Evolutionary conservation across 2,113 vertebrate genomes (phyloP), one percentile per base, ranked within the genome.

Genomic region (Brachyistius frenatus): DNA sequence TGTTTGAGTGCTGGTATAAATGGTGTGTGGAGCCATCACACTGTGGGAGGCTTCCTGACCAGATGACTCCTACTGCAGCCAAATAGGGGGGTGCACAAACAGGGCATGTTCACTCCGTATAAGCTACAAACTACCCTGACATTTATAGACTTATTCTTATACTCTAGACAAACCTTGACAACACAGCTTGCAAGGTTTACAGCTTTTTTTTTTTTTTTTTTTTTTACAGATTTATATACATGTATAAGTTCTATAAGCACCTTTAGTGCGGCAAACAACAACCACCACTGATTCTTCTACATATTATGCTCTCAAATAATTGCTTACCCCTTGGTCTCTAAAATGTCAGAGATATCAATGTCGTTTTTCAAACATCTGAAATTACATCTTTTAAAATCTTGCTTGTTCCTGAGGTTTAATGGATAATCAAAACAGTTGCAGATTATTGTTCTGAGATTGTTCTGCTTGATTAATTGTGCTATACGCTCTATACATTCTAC

Each of bases 21-120:
- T 66, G 76, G 46, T 69, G 71, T 79, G 77, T 33, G 62, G 65
- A 66, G 76, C 66, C 70, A 74, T 80, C 58, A 52, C 71, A 56
- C 69, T 63, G 85, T 72, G 79, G 84, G 86, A 88, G 81, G 69
- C 80, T 83, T 87, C 73, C 78, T 84, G 84, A 84, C 81, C 86
- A 88, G 80, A 87, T 80, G 77, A 85, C 86, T 81, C 84, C 68
- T 23, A 56, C 65, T 66, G 75, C 65, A 84, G 84, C 16, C 71
- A 87, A 78, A 50, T 1, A 57, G 52, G 15, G 79, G 53, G 71
- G 72, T 39, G 56, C 63, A 72, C 16, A 44, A 60, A 37, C 64
- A 80, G 73, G 60, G 41, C 66, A 60, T 41, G 70, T 71, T 41
- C 52, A 49, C 31, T 44, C 44, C 64, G 32, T 50, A 57, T 62